Evolutionary conservation across 2,797 vertebrate species (phyloP), one percentile per base, ranked within the genome.

Genomic region (Sebastes hubbsi): DNA sequence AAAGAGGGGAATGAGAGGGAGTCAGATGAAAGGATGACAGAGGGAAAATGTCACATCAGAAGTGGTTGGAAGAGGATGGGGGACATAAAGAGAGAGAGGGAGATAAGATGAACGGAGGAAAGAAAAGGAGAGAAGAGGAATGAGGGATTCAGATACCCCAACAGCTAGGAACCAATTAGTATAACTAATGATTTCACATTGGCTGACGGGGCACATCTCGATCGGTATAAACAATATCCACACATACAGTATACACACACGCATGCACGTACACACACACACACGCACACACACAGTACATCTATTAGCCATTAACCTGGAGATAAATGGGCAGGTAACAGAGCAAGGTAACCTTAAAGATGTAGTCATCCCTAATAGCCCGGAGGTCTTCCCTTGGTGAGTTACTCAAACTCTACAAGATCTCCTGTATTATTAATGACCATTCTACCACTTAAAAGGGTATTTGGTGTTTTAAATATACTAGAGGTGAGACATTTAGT

Each of bases 161-260:
- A 82, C 81, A 83, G 84, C 78, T 61, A 81, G 79, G 82, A 89
- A 87, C 85, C 93, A 94, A 92, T 94, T 93, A 93, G 84, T 88
- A 84, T 90, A 92, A 91, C 87, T 93, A 90, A 94, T 90, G 87
- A 89, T 86, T 81, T 84, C 85, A 88, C 81, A 69, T 75, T 78
- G 81, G 91, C 87, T 91, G 94, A 94, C 81, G 60, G 86, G 82
- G 87, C 77, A 84, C 71, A 91, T 89, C 84, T 88, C 75, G 9
- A 76, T 76, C 84, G 56, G 64, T 72, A 75, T 72, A 77, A 87
- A 89, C 71, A 81, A 81, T 65, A 80, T 30, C 34, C 42, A 86
- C 87, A 86, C 74, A 87, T 2, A 68, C 9, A 70, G 14, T 3
- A 30, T 4, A 13, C 30, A 24, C 29, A 24, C 25, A 29, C 36